Evolutionary conservation across 1,140 invertebrate species (phyloP).

Genomic region (Drosophila subpulchrella): DNA sequence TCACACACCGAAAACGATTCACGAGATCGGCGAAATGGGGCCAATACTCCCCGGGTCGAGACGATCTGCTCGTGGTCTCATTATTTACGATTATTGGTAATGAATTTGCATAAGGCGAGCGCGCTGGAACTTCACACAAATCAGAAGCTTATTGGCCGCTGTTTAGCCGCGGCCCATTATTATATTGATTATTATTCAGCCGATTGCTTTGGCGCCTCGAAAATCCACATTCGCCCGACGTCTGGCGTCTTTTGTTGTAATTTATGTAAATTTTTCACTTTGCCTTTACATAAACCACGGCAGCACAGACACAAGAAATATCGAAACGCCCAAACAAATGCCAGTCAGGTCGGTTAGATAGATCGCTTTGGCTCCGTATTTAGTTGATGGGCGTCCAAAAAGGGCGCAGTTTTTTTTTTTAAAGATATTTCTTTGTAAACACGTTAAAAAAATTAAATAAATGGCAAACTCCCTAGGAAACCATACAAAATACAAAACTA

Average conservation of each 20-base stretch:
- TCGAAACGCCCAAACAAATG: conserved; percentile 75
- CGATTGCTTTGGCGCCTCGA: conserved; percentile 64
- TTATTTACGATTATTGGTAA: conserved; percentile 75
- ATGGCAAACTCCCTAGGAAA: background rate
- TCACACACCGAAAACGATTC: conserved; percentile 38
- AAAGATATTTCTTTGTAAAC: background rate
- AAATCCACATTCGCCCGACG: conserved; percentile 28
- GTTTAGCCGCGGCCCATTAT: conserved; percentile 74
- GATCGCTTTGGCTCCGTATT: conserved; percentile 39
- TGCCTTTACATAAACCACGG: conserved; percentile 61
- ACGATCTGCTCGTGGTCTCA: conserved; percentile 64
- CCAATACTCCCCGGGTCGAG: conserved; percentile 35
- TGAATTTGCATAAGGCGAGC: conserved; percentile 64
- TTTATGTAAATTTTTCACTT: conserved; percentile 79
- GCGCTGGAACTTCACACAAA: conserved; percentile 75
- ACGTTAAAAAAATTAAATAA: background rate
- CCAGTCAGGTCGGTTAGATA: conserved; percentile 52
- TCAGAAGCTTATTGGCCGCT: conserved; percentile 75
- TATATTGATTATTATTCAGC: conserved; percentile 66
- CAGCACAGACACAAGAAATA: conserved; percentile 42
- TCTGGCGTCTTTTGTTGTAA: conserved; percentile 65
- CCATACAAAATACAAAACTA: too few species aligned
- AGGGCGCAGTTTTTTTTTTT: background rate
- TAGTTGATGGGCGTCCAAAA: conserved; percentile 30
- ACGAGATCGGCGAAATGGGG: conserved; percentile 39